phyloP scores from a whole-genome alignment of 2,113 vertebrate species.

The Etia nguti region DNA sequence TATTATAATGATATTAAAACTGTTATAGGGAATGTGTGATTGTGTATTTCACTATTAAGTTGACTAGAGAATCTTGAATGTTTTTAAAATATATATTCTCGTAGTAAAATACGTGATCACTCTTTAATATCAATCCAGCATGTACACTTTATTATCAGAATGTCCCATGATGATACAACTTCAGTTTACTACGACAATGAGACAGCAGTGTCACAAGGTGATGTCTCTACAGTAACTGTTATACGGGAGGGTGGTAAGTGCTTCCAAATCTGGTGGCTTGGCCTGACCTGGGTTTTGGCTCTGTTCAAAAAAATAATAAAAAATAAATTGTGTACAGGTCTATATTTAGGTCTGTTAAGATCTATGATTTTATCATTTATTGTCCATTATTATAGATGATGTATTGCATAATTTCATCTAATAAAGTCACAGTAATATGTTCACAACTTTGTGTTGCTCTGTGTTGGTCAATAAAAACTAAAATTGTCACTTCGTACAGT shows the following conservation, averaged over 20 bases:
- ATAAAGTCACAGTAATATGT: neutral
- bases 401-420: neutral
- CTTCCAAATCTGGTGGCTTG: neutral
- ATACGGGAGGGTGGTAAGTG: neutral
- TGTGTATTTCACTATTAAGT: neutral
- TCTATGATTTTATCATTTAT: neutral
- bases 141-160: conserved; percentile 19
- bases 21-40: neutral
- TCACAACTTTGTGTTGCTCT: neutral
- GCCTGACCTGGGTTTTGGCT: neutral
- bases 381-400: neutral
- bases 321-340: neutral
- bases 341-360: neutral
- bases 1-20: neutral
- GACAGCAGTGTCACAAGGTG: neutral
- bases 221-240: neutral
- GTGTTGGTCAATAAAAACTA: neutral
- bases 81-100: neutral
- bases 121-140: conserved; percentile 9
- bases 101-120: neutral
- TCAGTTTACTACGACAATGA: neutral
- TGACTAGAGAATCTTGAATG: conserved; percentile 27
- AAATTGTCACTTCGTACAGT: neutral
- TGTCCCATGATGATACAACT: conserved; percentile 16
- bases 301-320: neutral